A percentile compares a stretch with the other conserved stretches of the same genome.
These are phyloP conservation scores for Eristalinus sepulchralis DNA, from an alignment of 2,888 invertebrate genomes.

Conservation along the genomic window DNA sequence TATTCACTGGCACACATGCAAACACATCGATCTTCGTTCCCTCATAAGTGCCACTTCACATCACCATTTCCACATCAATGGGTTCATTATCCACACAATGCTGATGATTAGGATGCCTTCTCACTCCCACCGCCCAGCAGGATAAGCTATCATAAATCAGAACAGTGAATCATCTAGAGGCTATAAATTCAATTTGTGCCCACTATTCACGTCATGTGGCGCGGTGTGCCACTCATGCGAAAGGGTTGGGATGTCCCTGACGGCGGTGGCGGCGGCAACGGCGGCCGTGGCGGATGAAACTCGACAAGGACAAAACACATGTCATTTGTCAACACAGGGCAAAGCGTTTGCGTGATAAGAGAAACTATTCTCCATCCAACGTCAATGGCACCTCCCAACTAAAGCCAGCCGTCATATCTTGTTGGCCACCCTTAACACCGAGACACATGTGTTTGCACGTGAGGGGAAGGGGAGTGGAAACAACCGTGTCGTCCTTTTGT, in stretches of 20 bases:
- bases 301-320: conserved; percentile 73
- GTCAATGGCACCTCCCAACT: neutral
- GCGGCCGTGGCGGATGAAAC: conserved; percentile 46
- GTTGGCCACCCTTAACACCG: neutral
- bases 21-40: neutral
- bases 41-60: neutral
- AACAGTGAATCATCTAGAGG: conserved; percentile 44
- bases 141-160: conserved; percentile 49
- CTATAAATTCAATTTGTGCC: conserved; percentile 67
- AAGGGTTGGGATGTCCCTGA: conserved; percentile 48
- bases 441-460: too few relatives aligned
- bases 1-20: neutral
- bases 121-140: neutral
- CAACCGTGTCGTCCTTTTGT: neutral
- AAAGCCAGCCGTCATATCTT: neutral
- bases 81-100: conserved; percentile 6
- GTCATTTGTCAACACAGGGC: conserved; percentile 72
- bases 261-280: neutral
- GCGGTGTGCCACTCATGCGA: conserved; percentile 29
- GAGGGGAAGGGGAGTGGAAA: neutral
- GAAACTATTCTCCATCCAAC: neutral
- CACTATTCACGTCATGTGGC: conserved; percentile 49
- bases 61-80: neutral
- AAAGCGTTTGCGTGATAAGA: conserved; percentile 51
- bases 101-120: conserved; percentile 25